Evolutionary conservation across 2,797 vertebrate genomes (phyloP).

Genomic region (Stomatorhinus walkeri): DNA sequence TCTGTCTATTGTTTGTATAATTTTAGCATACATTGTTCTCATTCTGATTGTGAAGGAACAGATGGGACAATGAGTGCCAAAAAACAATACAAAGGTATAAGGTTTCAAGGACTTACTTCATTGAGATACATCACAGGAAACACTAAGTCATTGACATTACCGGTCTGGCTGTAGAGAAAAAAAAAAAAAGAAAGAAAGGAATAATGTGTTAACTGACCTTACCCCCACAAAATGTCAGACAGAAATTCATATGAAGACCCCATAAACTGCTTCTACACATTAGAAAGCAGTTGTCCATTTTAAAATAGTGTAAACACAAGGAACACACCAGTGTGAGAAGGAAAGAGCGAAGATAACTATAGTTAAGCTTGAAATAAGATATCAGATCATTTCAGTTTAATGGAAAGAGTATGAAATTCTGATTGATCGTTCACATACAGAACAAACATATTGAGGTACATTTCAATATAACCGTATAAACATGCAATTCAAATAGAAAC

Average conservation of each 20-base stretch:
- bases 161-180: slow-evolving; percentile 61
- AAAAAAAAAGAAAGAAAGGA: background rate
- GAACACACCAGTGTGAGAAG: background rate
- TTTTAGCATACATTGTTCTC: slow-evolving; percentile 13
- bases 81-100: slow-evolving; percentile 8
- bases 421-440: background rate
- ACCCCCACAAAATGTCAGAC: background rate
- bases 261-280: background rate
- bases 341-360: background rate
- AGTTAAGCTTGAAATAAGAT: background rate
- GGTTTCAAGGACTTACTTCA: slow-evolving; percentile 65
- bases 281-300: background rate
- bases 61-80: background rate
- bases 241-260: background rate
- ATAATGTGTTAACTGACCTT: background rate
- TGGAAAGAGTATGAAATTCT: background rate
- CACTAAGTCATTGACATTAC: slow-evolving; percentile 67
- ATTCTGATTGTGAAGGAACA: background rate
- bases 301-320: background rate
- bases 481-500: background rate
- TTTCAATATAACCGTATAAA: background rate
- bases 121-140: slow-evolving; percentile 87
- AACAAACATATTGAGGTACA: background rate
- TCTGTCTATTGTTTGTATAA: background rate
- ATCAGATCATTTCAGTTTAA: background rate